Percentiles rank a stretch among this genome's conserved stretches.
phyloP scores from a whole-genome alignment of 1,140 invertebrate species.

The Triops cancriformis region DNA sequence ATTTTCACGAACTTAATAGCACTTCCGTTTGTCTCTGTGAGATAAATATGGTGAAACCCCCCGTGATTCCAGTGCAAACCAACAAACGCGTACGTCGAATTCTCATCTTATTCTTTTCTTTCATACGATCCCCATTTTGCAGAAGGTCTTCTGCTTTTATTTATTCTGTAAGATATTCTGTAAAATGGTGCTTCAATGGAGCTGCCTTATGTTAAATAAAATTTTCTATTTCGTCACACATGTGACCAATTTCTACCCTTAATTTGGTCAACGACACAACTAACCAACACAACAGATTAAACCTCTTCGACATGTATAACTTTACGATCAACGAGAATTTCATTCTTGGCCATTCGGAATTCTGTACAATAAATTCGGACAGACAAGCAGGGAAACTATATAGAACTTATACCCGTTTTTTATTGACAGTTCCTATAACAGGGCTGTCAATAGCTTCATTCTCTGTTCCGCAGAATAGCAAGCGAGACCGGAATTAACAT shows the following conservation, averaged over 20 bases:
- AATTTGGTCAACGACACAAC: too few species aligned
- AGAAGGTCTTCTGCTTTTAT: neutral
- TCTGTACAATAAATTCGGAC: too few species aligned
- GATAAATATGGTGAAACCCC: neutral
- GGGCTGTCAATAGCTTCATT: too few species aligned
- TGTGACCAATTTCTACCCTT: neutral
- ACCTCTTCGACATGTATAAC: too few species aligned
- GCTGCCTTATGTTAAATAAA: conserved; percentile 6
- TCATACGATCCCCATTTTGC: neutral
- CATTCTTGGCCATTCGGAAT: too few species aligned
- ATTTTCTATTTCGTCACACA: neutral
- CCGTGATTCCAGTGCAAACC: neutral
- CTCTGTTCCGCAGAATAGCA: too few species aligned
- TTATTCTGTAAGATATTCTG: neutral
- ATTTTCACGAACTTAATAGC: neutral
- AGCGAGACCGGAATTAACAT: too few species aligned
- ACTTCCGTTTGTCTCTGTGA: neutral
- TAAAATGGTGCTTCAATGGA: neutral
- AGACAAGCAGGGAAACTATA: too few species aligned
- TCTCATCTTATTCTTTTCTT: neutral
- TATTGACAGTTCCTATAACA: too few species aligned
- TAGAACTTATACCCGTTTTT: too few species aligned
- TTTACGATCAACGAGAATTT: too few species aligned
- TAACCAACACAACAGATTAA: too few species aligned
- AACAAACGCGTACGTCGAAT: neutral